Evolutionary conservation across 2,113 vertebrate species (phyloP), one percentile per base, ranked within the genome.

Genomic region (Nibea albiflora): DNA sequence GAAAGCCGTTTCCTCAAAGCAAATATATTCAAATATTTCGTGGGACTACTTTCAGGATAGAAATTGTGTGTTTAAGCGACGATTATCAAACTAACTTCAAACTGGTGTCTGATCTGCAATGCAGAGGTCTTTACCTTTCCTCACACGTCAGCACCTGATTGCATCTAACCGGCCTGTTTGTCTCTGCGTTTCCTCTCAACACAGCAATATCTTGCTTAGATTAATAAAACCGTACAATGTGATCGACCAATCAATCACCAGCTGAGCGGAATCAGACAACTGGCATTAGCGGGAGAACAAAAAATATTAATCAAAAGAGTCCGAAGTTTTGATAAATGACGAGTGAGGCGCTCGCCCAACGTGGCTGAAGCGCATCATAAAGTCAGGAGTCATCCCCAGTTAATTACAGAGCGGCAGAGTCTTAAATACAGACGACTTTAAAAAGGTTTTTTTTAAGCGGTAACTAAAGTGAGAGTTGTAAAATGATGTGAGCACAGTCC

Each of bases 241-340:
- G 69, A 72, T 47, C 10, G 44, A 85, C 64, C 46, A 26, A 73
- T 47, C 68, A 9, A 22, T 76, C 53, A 79, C 24, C 47, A 63
- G 22, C 39, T 31, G 61, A 67, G 66, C 46, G 28, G 12, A 80
- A 64, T 80, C 19, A 65, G 62, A 61, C 42, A 2, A 1, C 26
- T 11, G 12, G 28, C 26, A 47, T 24, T 53, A 46, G 62, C 9
- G 26, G 42, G 31, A 7, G 11, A 53, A 60, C 4, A 28, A 60
- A 49, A 61, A 7, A 35, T 14, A 53, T 17, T 28, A 52, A 39
- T 8, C 16, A 11, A 60, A 39, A 2, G 11, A 46, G 10, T 46
- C 17, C n/a, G 73, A 65, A 57, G 26, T 16, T 16, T 62, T 26
- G 46, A 17, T 39, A 22, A n/a, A 12, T 68, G 16, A 22, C 6